Base-by-base conservation (phyloP, 2,797 vertebrate species). In the Hoplostethus atlanticus region DNA sequence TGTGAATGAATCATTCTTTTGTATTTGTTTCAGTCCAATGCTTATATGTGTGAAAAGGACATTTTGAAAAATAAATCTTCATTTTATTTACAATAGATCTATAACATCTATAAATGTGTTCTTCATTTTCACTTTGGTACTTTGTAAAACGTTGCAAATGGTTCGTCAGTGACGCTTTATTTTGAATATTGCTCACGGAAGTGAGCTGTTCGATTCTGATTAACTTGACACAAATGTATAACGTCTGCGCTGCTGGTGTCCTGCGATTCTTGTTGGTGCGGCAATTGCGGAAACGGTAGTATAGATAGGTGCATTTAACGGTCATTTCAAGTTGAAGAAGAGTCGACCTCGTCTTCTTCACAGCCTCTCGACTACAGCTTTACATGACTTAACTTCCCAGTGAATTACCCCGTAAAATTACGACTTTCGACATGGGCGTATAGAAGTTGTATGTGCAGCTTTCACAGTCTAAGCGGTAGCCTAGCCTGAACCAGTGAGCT, bases 181-280 rank as follows among this genome's bases (percentile, higher is more conserved):
- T 87, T 61, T 90, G 86, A 84, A 89, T 84, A 16, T 2, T 0
- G 0, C 0, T 42, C 0, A 17, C 59, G 78, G 88, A 89, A 62
- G 17, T n/a, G 2, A 0, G 0, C 0, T 1, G 0, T n/a, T n/a
- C 16, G 7, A 0, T 0, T 58, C 5, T 0, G 2, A 6, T 3
- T 10, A 17, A 0, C 81, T 84, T 85, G 13, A 83, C 17, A 34
- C 0, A 28, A 67, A 50, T 30, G 6, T 9, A 31, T 48, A 28
- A 6, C 6, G 1, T 8, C 34, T 36, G 6, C 38, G 6, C 15
- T 52, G 31, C 8, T 10, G 67, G 77, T 50, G n/a, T 65, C 65
- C 64, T 70, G 17, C 16, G 21, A 2, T 7, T 28, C 34, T 36
- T 67, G 48, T 69, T 28, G 10, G 47, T 64, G 30, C 63, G 56